Percentiles rank a stretch among this genome's conserved stretches.
Conservation (phyloP, 1,140 invertebrate genomes). For the Apis cerana region DNA sequence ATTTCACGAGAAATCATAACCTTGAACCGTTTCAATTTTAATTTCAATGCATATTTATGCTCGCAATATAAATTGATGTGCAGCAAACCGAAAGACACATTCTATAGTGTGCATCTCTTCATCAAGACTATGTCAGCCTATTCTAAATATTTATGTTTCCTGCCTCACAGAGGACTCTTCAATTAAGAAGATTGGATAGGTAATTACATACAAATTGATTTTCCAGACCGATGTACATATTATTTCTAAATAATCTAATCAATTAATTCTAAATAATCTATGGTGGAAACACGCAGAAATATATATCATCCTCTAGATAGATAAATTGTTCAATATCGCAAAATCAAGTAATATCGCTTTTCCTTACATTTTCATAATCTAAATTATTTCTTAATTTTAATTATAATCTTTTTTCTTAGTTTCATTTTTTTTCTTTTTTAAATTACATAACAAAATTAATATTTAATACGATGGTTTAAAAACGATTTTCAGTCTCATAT, state of each 20-base stretch:
- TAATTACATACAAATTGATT: conserved; percentile 49
- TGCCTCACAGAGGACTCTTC: conserved; percentile 31
- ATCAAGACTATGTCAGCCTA: conserved; percentile 41
- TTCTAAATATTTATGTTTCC: conserved; percentile 40
- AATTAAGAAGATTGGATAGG: conserved; percentile 50
- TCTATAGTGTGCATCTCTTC: conserved; percentile 6
- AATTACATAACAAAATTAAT: too few relatives aligned
- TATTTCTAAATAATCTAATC: not conserved
- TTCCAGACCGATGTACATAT: conserved; percentile 17
- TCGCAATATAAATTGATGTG: not conserved
- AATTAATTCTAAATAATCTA: not conserved
- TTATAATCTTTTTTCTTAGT: too few relatives aligned
- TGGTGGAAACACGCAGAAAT: not conserved
- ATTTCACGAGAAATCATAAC: not conserved
- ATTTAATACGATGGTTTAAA: too few relatives aligned
- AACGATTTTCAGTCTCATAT: too few relatives aligned
- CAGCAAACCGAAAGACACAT: conserved; percentile 18
- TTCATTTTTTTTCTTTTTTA: too few relatives aligned
- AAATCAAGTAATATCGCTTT: too few relatives aligned
- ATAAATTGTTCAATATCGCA: not conserved
- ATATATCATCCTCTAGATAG: not conserved
- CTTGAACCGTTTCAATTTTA: not conserved
- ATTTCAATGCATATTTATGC: not conserved
- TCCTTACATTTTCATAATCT: too few relatives aligned
- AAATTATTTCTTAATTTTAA: too few relatives aligned